Base-by-base conservation (phyloP, 2,888 invertebrate genomes). In the Tenthredo distinguenda region DNA sequence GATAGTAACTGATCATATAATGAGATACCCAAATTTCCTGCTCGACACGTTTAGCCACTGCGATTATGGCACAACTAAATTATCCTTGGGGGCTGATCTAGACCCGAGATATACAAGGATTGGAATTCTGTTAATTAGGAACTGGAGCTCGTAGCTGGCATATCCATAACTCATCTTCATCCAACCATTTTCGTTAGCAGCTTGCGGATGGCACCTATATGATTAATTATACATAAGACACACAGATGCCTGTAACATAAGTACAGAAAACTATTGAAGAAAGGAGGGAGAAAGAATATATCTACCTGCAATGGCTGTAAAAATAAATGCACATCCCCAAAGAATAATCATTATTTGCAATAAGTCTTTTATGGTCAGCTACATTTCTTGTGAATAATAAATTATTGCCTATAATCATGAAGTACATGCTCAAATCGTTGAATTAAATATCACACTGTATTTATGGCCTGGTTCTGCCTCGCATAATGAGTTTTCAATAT, bases 51-150 rank as follows among this genome's bases (percentile, higher is more conserved):
- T 77, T 77, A 55, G 31, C 62, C 81, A 40, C 40, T 62, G 62
- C 37, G 81, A 81, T 81, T 62, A 81, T 18, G 62, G 62, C 79
- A 37, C 62, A 40, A 81, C 62, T 81, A 40, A 81, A 81, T 81
- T 81, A 81, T 81, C 81, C 62, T 40, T 40, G 9, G 81, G 62
- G 81, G 21, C 37, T 58, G 40, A 62, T 81, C 58, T 26, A 81
- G 81, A 58, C 58, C 81, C 58, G 21, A 81, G 81, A 81, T 81
- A 62, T 81, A 50, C 81, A 3, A 81, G 81, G 37, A 81, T 62
- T 21, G 81, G 81, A 81, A 81, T 81, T 81, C 81, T 81, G 81
- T 81, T 81, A 81, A 81, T 81, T 81, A 81, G 81, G 81, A 40
- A 81, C 81, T 81, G 40, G 26, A 37, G 62, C 62, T 40, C 81